Conservation (phyloP, 2,888 invertebrate genomes). For the Syrista parreyssii region DNA sequence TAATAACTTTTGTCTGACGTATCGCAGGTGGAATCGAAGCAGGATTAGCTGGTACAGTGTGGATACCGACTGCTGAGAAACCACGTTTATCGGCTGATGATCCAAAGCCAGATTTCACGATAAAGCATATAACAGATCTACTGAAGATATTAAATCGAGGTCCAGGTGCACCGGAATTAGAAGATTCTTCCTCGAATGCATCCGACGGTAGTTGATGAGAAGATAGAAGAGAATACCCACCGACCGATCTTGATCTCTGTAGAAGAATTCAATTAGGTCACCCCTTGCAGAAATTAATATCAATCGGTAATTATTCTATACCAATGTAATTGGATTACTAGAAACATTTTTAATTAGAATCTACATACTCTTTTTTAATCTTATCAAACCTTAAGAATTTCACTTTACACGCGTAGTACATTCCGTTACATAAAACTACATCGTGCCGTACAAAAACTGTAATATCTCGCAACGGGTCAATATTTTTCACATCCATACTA, state of each 20-base stretch:
- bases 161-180: conserved; percentile 66
- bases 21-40: conserved; percentile 79
- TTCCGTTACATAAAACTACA: background rate
- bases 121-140: conserved; percentile 75
- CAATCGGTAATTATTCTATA: background rate
- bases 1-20: background rate
- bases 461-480: background rate
- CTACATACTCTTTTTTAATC: background rate
- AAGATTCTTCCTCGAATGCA: conserved; percentile 62
- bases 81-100: conserved; percentile 60
- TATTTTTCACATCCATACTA: background rate
- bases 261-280: background rate
- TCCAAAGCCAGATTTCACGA: conserved; percentile 74
- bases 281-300: background rate
- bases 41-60: conserved; percentile 81
- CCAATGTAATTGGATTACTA: background rate
- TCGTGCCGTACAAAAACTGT: background rate
- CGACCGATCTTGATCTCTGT: background rate
- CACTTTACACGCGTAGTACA: background rate
- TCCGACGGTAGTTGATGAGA: conserved; percentile 68
- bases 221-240: background rate
- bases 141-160: conserved; percentile 68
- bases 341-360: background rate
- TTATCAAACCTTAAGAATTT: background rate
- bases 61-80: conserved; percentile 74